These are phyloP conservation scores for Metallyticus violacea DNA, from an alignment of 2,888 invertebrate species.

Conservation along the genomic window DNA sequence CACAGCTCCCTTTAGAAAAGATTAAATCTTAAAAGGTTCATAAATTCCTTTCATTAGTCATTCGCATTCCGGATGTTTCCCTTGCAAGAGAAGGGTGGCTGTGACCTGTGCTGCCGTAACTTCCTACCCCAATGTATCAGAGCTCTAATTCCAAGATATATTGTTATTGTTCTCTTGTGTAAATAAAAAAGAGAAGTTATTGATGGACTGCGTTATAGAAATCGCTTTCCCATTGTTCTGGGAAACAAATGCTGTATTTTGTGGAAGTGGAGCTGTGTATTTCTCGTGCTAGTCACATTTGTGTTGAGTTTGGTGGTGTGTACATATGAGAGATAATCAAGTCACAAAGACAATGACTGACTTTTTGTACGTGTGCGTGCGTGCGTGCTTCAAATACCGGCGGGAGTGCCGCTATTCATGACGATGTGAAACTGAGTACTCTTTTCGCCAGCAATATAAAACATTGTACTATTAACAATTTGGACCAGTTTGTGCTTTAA, in stretches of 20 bases:
- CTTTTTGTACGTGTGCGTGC: neutral
- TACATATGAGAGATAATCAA: neutral
- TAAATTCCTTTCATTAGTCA: neutral
- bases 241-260: neutral
- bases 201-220: neutral
- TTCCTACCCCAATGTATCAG: neutral
- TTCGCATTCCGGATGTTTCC: neutral
- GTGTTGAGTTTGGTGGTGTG: neutral
- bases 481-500: neutral
- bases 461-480: neutral
- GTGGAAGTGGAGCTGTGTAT: neutral
- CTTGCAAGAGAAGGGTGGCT: neutral
- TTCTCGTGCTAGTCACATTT: neutral
- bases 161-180: neutral
- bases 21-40: neutral
- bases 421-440: neutral
- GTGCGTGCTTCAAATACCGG: neutral
- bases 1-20: neutral
- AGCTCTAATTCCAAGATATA: neutral
- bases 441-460: neutral
- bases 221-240: neutral
- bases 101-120: neutral
- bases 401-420: neutral
- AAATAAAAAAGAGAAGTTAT: neutral
- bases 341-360: neutral